phyloP scores from a whole-genome alignment of 2,888 invertebrate species.

The Nymphalis polychloros region DNA sequence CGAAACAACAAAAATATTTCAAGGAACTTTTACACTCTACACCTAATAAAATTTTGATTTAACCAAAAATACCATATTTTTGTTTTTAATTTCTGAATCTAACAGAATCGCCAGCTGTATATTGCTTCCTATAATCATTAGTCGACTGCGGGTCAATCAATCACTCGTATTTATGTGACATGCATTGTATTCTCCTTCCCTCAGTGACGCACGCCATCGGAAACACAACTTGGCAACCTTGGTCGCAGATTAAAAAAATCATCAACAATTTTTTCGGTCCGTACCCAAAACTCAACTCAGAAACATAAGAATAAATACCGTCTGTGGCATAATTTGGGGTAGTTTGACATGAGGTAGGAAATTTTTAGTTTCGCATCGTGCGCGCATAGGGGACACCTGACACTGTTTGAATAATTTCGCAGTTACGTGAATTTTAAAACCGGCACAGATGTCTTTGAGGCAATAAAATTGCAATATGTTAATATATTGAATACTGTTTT shows the following conservation, averaged over 20 bases:
- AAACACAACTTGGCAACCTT: slow-evolving; percentile 47
- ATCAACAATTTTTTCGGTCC: background rate
- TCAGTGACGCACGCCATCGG: slow-evolving; percentile 49
- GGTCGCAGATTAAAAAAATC: slow-evolving; percentile 46
- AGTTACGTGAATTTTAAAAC: slow-evolving; percentile 68
- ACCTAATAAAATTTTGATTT: too few relatives aligned
- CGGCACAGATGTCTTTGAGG: slow-evolving; percentile 61
- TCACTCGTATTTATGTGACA: slow-evolving; percentile 78
- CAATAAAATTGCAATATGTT: slow-evolving; percentile 55
- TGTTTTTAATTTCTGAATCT: slow-evolving; percentile 41
- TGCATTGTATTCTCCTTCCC: slow-evolving; percentile 60
- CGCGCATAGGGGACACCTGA: slow-evolving; percentile 70
- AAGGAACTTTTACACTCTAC: too few relatives aligned
- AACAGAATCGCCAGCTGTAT: slow-evolving; percentile 72
- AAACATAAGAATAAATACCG: slow-evolving; percentile 1
- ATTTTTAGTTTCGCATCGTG: slow-evolving; percentile 52
- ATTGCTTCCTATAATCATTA: slow-evolving; percentile 74
- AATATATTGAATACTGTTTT: slow-evolving; percentile 43
- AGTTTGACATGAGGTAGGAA: slow-evolving; percentile 13
- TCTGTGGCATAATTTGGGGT: slow-evolving; percentile 4
- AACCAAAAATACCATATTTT: background rate
- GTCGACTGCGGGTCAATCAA: slow-evolving; percentile 77
- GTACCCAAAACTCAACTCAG: background rate
- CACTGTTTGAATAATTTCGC: slow-evolving; percentile 73
- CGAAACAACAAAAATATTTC: too few relatives aligned